phyloP scores from a whole-genome alignment of 2,113 vertebrate species.

The Rhinogobius similis region DNA sequence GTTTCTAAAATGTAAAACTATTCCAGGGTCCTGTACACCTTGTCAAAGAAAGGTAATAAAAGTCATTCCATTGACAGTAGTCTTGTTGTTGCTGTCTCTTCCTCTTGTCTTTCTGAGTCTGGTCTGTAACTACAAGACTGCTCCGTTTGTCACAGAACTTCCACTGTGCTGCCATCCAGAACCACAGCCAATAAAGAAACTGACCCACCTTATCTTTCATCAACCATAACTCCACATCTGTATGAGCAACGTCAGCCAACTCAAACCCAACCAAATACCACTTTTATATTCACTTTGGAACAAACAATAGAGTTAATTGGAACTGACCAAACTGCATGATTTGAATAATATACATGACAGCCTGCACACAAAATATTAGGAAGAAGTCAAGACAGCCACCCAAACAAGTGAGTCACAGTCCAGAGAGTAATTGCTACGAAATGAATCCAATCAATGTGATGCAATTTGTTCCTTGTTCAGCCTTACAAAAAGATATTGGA shows the following conservation, averaged over 20 bases:
- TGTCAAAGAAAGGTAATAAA: neutral
- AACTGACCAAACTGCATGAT: neutral
- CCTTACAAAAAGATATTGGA: neutral
- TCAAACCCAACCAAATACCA: neutral
- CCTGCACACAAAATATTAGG: conserved; percentile 7
- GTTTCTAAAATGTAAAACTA: neutral
- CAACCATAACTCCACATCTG: neutral
- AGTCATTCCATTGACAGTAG: conserved; percentile 1
- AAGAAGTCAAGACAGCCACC: neutral
- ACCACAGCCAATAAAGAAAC: conserved; percentile 35
- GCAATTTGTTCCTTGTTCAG: conserved; percentile 5
- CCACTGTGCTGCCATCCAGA: conserved; percentile 21
- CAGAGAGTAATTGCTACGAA: neutral
- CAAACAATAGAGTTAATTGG: neutral
- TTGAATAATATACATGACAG: neutral
- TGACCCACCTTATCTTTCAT: conserved; percentile 21
- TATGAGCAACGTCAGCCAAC: conserved; percentile 1
- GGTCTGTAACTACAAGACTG: conserved; percentile 23
- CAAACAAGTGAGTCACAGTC: conserved; percentile 6
- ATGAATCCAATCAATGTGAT: conserved; percentile 9
- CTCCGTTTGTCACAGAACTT: conserved; percentile 27
- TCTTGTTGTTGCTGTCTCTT: conserved; percentile 8
- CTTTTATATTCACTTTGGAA: neutral
- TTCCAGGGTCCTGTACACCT: neutral
- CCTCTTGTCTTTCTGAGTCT: conserved; percentile 9